Conservation (phyloP, 1,140 invertebrate species). For the Micrasema minimum region DNA sequence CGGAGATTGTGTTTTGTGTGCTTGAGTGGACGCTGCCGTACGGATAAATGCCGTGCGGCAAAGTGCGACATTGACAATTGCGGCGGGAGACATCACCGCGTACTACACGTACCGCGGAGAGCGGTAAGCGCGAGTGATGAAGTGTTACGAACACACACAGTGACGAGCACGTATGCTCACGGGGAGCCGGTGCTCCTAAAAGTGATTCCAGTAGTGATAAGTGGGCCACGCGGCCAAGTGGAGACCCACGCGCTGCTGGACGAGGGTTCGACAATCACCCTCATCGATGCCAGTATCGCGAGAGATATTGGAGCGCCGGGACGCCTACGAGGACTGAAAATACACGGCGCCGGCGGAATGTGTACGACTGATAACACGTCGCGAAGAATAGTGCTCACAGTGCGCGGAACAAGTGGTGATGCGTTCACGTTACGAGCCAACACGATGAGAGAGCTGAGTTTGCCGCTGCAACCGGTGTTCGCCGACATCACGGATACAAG, state of each 20-base stretch:
- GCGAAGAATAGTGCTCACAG: background rate
- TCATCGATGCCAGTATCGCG: background rate
- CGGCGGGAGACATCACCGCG: background rate
- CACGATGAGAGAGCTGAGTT: background rate
- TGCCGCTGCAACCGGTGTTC: background rate
- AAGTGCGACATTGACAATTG: background rate
- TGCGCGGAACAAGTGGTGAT: background rate
- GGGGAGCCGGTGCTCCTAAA: background rate
- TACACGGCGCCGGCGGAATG: conserved; percentile 1
- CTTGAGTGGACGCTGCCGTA: too few relatives aligned
- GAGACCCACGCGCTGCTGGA: background rate
- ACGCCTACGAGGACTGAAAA: background rate
- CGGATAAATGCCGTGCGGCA: too few relatives aligned
- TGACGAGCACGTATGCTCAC: background rate
- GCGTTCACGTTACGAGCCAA: background rate
- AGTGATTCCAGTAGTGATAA: background rate
- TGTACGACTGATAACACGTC: background rate
- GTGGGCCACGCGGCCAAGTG: background rate
- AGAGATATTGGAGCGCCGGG: background rate
- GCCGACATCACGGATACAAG: too few relatives aligned
- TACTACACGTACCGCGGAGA: background rate
- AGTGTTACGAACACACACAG: background rate
- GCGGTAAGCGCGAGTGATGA: background rate
- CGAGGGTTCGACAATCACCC: background rate
- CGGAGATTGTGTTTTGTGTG: too few relatives aligned